Percentiles rank a stretch among this genome's conserved stretches.
phyloP scores from a whole-genome alignment of 2,888 invertebrate genomes.

The Drosophila hamatofila region DNA sequence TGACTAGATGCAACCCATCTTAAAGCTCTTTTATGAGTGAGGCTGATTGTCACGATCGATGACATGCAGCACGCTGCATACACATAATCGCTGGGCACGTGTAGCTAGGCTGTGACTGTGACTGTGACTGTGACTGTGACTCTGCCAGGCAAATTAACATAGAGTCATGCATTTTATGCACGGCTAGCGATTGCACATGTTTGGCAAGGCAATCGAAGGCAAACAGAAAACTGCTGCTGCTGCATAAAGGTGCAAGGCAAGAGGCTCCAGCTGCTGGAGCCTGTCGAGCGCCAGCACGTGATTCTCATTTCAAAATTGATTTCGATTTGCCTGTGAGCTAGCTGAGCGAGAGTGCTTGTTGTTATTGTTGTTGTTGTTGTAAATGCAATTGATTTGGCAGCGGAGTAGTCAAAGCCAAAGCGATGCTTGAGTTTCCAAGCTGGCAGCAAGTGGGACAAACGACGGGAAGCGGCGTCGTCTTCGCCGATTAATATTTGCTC shows the following conservation, averaged over 20 bases:
- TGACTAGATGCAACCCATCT: not conserved
- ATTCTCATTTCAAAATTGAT: slow-evolving; percentile 60
- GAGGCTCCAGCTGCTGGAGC: slow-evolving; percentile 22
- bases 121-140: too few relatives aligned
- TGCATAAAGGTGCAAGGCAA: slow-evolving; percentile 5
- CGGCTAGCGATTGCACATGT: slow-evolving; percentile 67
- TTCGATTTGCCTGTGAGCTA: slow-evolving; percentile 42
- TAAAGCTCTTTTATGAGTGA: not conserved
- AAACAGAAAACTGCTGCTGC: slow-evolving; percentile 45
- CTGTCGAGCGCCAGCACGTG: slow-evolving; percentile 30
- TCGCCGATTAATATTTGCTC: slow-evolving; percentile 56
- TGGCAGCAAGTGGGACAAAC: slow-evolving; percentile 39
- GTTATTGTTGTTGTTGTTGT: slow-evolving; percentile 46
- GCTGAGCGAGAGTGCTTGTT: slow-evolving; percentile 23
- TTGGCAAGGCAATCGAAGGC: slow-evolving; percentile 71
- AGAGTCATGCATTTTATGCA: slow-evolving; percentile 53
- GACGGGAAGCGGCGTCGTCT: slow-evolving; percentile 16
- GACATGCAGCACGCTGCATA: slow-evolving; percentile 1
- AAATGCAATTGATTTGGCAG: slow-evolving; percentile 60
- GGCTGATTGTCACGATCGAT: slow-evolving; percentile 27
- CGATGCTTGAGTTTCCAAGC: slow-evolving; percentile 1
- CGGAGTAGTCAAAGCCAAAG: slow-evolving; percentile 1
- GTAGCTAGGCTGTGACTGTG: slow-evolving; percentile 6
- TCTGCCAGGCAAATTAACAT: slow-evolving; percentile 22
- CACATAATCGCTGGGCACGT: slow-evolving; percentile 17